These are phyloP conservation scores for Epizoanthus rinbou DNA, from an alignment of 92 coral and sea anemone species.

Conservation along the genomic window DNA sequence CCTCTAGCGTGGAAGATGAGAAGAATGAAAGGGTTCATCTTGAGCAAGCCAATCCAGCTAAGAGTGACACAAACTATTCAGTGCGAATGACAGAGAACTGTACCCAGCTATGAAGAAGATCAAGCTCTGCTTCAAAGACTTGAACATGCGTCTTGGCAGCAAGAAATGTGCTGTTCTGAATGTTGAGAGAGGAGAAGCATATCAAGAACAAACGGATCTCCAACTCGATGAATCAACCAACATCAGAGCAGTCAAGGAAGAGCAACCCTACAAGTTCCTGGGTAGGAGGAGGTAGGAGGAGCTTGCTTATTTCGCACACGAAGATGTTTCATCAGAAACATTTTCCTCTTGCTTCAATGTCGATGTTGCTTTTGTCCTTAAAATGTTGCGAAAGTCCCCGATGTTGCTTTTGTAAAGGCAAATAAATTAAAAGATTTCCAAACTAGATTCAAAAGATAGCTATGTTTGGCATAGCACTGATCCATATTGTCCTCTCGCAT, in stretches of 20 bases:
- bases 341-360: conserved; percentile 15
- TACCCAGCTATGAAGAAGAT: conserved; percentile 5
- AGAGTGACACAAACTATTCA: not conserved
- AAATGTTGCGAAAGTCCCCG: conserved; percentile 9
- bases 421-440: not conserved
- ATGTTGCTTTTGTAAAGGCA: conserved; percentile 5
- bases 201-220: not conserved
- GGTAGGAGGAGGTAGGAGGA: no score
- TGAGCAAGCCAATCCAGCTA: conserved; percentile 25
- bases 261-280: not conserved
- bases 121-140: conserved; percentile 1
- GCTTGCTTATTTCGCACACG: conserved; percentile 14
- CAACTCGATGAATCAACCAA: not conserved
- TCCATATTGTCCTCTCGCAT: conserved; percentile 10
- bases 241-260: conserved; percentile 2
- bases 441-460: not conserved
- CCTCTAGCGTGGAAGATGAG: conserved; percentile 18
- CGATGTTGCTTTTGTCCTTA: conserved; percentile 7
- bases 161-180: conserved; percentile 2
- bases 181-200: not conserved
- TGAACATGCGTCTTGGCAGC: not conserved
- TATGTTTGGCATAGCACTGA: conserved; percentile 16
- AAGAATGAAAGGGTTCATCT: not conserved
- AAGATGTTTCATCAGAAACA: not conserved
- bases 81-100: not conserved